phyloP scores from a whole-genome alignment of 2,888 invertebrate genomes.

The Melikaiella ostensackeni region DNA sequence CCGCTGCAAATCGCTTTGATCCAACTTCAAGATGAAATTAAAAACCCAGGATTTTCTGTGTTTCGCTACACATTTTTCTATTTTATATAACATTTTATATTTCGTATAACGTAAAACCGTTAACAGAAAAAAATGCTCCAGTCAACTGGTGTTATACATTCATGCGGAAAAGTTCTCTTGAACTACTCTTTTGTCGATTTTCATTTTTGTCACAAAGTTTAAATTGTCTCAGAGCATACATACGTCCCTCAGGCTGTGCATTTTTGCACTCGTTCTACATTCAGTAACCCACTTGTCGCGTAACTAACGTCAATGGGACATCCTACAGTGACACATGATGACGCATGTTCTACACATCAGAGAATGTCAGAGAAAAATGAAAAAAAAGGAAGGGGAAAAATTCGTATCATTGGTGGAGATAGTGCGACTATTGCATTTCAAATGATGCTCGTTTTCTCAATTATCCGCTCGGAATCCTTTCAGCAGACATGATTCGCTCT shows the following conservation, averaged over 20 bases:
- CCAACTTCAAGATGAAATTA: no score
- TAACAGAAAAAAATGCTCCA: neutral
- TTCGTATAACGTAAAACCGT: neutral
- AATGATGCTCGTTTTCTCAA: conserved; percentile 5
- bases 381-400: neutral
- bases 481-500: neutral
- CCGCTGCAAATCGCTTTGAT: no score
- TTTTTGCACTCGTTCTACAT: conserved; percentile 15
- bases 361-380: neutral
- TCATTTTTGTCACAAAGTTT: neutral
- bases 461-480: neutral
- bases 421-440: neutral
- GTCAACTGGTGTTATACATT: neutral
- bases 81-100: neutral
- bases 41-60: no score
- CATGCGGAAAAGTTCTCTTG: neutral
- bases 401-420: no score
- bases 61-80: no score
- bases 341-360: conserved; percentile 10
- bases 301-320: conserved; percentile 8
- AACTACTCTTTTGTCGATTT: neutral
- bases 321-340: conserved; percentile 6
- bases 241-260: neutral
- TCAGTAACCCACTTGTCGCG: neutral
- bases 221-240: neutral